Percentiles rank a stretch among this genome's conserved stretches.
Conservation (phyloP, 2,888 invertebrate genomes). For the Sarcophaga variegata region DNA sequence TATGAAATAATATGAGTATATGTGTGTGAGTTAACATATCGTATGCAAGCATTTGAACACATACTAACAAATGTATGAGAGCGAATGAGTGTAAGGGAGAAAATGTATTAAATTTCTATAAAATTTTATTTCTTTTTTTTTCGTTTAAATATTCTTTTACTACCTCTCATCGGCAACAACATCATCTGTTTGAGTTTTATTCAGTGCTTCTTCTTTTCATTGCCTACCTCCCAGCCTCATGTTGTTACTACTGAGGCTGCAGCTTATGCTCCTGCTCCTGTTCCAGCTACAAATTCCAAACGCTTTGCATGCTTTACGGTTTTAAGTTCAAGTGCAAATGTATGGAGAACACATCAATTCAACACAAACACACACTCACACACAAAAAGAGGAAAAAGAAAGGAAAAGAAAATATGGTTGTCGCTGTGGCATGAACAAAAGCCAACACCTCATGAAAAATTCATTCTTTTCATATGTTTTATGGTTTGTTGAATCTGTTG, state of each 20-base stretch:
- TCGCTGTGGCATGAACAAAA: slow-evolving; percentile 75
- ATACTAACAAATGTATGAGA: background rate
- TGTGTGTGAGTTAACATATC: background rate
- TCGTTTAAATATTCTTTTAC: slow-evolving; percentile 33
- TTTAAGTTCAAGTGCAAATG: slow-evolving; percentile 72
- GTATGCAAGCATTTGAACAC: background rate
- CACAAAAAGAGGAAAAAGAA: too few species aligned
- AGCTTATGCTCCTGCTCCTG: background rate
- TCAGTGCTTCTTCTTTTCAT: too few species aligned
- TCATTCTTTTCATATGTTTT: slow-evolving; percentile 80
- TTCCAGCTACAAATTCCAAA: background rate
- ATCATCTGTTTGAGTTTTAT: background rate
- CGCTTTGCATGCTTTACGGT: slow-evolving; percentile 40
- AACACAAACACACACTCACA: too few species aligned
- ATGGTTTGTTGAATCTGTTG: slow-evolving; percentile 79
- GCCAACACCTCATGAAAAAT: slow-evolving; percentile 80
- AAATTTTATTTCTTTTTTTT: background rate
- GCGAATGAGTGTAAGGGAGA: too few species aligned
- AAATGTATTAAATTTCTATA: background rate
- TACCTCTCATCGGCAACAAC: slow-evolving; percentile 27
- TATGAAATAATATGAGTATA: too few species aligned
- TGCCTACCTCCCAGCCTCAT: background rate
- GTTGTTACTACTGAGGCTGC: slow-evolving; percentile 1
- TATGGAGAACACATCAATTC: slow-evolving; percentile 59
- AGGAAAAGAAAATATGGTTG: slow-evolving; percentile 56